phyloP scores from a whole-genome alignment of 2,113 vertebrate species.

The Syrmaticus mikado region DNA sequence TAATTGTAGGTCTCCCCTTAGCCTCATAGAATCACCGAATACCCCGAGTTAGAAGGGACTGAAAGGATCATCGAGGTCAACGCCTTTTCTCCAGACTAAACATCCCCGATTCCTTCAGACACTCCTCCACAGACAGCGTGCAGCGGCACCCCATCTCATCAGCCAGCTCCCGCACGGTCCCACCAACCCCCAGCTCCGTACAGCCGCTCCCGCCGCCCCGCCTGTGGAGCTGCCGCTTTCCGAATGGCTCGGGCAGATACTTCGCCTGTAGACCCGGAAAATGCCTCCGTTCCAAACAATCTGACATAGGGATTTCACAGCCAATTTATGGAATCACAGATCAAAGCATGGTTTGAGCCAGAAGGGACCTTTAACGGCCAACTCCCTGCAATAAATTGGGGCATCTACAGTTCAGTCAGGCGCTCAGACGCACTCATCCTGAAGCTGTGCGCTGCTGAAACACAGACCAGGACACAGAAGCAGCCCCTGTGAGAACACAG shows the following conservation, averaged over 20 bases:
- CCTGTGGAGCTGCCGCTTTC: background rate
- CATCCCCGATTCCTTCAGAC: background rate
- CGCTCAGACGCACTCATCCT: too few species aligned
- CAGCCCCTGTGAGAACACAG: accelerated
- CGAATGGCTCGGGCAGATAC: accelerated
- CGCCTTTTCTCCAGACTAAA: background rate
- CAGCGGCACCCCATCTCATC: background rate
- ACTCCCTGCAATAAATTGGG: too few species aligned
- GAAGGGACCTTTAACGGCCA: too few species aligned
- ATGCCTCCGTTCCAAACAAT: background rate
- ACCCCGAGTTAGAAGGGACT: background rate
- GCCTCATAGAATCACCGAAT: background rate
- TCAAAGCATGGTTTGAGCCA: too few species aligned
- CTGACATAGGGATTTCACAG: accelerated
- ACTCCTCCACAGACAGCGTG: background rate
- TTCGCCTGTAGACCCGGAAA: background rate
- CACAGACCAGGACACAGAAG: accelerated
- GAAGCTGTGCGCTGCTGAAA: background rate
- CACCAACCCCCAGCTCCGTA: too few species aligned
- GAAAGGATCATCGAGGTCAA: background rate
- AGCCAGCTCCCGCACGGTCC: accelerated
- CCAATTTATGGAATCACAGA: background rate
- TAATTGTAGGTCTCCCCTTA: background rate
- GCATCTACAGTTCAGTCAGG: too few species aligned
- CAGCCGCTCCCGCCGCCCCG: background rate